Evolutionary conservation across 2,888 invertebrate species (phyloP).

Genomic region (Diarsia mendica): DNA sequence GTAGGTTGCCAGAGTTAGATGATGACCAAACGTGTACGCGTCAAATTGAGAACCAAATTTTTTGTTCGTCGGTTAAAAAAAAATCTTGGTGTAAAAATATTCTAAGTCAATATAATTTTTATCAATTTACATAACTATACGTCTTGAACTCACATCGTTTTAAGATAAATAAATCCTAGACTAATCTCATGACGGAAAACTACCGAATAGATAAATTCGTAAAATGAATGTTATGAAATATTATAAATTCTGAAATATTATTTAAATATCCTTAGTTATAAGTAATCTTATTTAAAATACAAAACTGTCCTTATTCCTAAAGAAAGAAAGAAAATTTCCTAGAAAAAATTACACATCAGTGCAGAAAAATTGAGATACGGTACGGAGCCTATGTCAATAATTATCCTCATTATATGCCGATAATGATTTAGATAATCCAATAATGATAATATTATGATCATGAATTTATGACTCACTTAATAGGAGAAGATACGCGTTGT

Average conservation of each 20-base stretch:
- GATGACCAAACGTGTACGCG: not conserved
- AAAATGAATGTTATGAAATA: not conserved
- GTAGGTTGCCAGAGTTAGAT: not conserved
- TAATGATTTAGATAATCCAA: not conserved
- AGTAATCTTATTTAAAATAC: not conserved
- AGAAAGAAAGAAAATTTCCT: not conserved
- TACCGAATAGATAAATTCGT: conserved; percentile 24
- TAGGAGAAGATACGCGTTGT: conserved; percentile 60
- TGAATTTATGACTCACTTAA: conserved; percentile 64
- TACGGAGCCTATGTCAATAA: not conserved
- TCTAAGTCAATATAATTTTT: not conserved
- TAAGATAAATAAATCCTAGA: conserved; percentile 11
- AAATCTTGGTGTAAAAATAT: not conserved
- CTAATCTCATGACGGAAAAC: conserved; percentile 33
- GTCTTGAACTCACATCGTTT: not conserved
- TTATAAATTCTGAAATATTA: not conserved
- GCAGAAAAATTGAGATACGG: not conserved
- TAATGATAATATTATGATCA: conserved; percentile 9
- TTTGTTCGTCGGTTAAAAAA: not conserved
- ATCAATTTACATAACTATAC: conserved; percentile 11
- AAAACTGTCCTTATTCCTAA: not conserved
- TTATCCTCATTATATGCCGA: not conserved
- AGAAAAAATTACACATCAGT: conserved; percentile 4
- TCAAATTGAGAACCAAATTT: not conserved
- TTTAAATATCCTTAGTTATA: rapidly evolving